phyloP scores from a whole-genome alignment of 1,140 invertebrate genomes.

The Brachionus plicatilis region DNA sequence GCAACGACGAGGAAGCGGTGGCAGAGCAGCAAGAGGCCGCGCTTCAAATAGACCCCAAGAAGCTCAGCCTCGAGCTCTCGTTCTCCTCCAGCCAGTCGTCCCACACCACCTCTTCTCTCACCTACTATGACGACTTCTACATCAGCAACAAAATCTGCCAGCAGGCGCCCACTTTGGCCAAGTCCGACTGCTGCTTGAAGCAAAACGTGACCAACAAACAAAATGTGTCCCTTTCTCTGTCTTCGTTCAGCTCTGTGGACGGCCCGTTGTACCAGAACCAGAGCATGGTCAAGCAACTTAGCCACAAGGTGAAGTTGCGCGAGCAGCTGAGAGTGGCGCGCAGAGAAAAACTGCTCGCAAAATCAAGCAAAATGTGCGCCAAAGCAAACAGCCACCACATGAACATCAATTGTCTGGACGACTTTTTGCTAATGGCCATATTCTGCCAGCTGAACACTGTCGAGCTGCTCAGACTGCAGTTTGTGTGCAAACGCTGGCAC shows the following conservation, averaged over 20 bases:
- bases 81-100: not conserved
- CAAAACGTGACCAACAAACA: not conserved
- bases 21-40: not conserved
- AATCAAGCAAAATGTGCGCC: not conserved
- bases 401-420: not conserved
- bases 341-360: not conserved
- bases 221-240: not conserved
- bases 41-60: not conserved
- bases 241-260: not conserved
- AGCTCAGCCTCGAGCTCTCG: not conserved
- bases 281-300: not conserved
- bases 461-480: not conserved
- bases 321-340: not conserved
- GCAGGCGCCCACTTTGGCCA: not conserved
- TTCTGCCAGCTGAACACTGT: not conserved
- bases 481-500: slow-evolving; percentile 19
- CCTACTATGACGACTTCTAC: slow-evolving; percentile 29
- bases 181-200: not conserved
- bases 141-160: not conserved
- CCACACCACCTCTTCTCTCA: not conserved
- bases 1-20: not conserved
- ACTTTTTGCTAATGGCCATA: not conserved
- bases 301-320: not conserved
- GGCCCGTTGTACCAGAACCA: not conserved
- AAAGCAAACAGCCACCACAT: not conserved